Evolutionary conservation across 2,797 vertebrate genomes (phyloP).

Genomic region (Falco berigora): DNA sequence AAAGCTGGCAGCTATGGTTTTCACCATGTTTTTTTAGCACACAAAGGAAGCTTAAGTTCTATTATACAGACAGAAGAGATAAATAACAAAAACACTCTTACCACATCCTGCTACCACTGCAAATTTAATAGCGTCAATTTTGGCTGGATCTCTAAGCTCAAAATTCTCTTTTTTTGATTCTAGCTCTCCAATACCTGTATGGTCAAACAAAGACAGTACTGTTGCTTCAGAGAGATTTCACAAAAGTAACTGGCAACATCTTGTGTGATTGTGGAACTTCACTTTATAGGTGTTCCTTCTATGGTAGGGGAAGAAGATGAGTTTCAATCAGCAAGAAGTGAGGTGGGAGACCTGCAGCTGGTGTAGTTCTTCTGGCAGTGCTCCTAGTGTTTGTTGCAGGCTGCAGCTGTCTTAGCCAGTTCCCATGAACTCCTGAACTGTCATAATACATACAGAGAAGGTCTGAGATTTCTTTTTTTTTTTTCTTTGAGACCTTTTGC

Average conservation of each 20-base stretch:
- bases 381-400: background rate
- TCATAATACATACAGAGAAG: constrained; percentile 46
- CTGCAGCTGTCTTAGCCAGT: constrained; percentile 48
- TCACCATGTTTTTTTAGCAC: background rate
- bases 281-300: background rate
- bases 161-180: background rate
- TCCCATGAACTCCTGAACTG: constrained; percentile 65
- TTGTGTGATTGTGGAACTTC: background rate
- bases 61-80: background rate
- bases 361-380: constrained; percentile 3
- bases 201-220: background rate
- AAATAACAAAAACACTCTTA: background rate
- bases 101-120: background rate
- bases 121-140: background rate
- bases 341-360: constrained; percentile 36
- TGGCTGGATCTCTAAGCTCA: background rate
- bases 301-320: background rate
- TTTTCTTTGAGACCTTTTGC: background rate
- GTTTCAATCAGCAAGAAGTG: background rate
- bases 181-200: background rate
- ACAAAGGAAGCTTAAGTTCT: background rate
- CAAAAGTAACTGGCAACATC: background rate
- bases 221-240: background rate
- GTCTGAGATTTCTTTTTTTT: constrained; percentile 12
- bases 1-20: constrained; percentile 28